Base-by-base conservation (phyloP, 2,888 invertebrate genomes). In the Leptinotarsa rubiginosa region DNA sequence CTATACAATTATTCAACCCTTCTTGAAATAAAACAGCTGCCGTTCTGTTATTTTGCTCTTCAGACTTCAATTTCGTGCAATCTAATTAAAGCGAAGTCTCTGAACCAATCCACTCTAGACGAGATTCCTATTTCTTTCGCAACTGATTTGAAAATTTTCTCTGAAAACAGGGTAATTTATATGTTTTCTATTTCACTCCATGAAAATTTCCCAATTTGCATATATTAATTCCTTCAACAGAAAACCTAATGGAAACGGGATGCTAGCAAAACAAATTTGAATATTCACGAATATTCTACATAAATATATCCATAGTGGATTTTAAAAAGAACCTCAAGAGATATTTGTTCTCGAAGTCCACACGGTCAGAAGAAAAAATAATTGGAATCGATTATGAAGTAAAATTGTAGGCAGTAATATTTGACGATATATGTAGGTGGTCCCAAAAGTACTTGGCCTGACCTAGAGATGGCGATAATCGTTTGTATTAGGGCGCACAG, bases 141-240 rank as follows among this genome's bases (percentile, higher is more conserved):
- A 69, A 75, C 78, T 78, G 78, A 80, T 80, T 79, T 78, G 4
- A 76, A 75, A 77, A 75, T 77, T 49, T 68, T 50, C 75, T 72
- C 56, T 74, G 75, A 77, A 76, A 79, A 79, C 78, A 75, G 74
- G 77, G 56, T 70, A 65, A 69, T 73, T 73, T 77, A 77, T 80
- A 79, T 78, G 77, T 79, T 80, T 79, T 79, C 77, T 78, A 79
- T 79, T 80, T 74, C 62, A 67, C 69, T 62, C 68, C 70, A 56
- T 68, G 70, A 66, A 73, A 69, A 73, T 73, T 69, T 69, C 65
- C 59, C 73, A 73, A 73, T 73, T 73, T 73, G 73, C 73, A 73
- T 73, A 54, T 31, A 62, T 62, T 62, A 62, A 62, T 62, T 62
- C 31, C 41, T 62, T 12, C 18, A 41, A 16, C n/a, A 10, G 20